Conservation (phyloP, 2,888 invertebrate genomes). For the Iphiclides podalirius region DNA sequence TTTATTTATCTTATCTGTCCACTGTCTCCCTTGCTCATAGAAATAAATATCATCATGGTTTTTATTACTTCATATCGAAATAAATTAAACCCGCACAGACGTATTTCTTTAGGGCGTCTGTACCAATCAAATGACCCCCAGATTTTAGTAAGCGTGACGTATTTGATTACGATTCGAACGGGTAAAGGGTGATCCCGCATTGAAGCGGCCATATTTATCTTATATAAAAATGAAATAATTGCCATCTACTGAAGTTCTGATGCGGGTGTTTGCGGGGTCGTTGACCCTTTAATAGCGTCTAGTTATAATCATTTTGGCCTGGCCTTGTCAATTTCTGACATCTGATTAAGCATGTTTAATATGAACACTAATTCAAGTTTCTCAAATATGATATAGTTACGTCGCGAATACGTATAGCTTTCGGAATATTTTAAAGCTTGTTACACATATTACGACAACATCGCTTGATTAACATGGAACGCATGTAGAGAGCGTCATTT, state of each 20-base stretch:
- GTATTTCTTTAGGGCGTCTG: not conserved
- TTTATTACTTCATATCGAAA: not conserved
- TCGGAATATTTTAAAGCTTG: too few species aligned
- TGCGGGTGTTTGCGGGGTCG: conserved; percentile 61
- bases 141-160: conserved; percentile 40
- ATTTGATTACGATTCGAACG: conserved; percentile 52
- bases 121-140: conserved; percentile 20
- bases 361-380: too few species aligned
- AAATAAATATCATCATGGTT: not conserved
- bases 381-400: too few species aligned
- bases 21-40: too few species aligned
- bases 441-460: too few species aligned
- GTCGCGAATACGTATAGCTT: too few species aligned
- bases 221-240: conserved; percentile 75
- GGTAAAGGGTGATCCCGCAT: conserved; percentile 76
- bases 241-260: conserved; percentile 63
- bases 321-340: too few species aligned
- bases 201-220: conserved; percentile 48
- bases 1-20: too few species aligned
- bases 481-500: too few species aligned
- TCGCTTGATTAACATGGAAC: too few species aligned
- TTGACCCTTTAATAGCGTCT: conserved; percentile 44
- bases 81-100: not conserved
- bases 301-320: conserved; percentile 7
- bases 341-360: too few species aligned